Conservation (phyloP, 2,113 vertebrate genomes). For the Chaenocephalus aceratus region DNA sequence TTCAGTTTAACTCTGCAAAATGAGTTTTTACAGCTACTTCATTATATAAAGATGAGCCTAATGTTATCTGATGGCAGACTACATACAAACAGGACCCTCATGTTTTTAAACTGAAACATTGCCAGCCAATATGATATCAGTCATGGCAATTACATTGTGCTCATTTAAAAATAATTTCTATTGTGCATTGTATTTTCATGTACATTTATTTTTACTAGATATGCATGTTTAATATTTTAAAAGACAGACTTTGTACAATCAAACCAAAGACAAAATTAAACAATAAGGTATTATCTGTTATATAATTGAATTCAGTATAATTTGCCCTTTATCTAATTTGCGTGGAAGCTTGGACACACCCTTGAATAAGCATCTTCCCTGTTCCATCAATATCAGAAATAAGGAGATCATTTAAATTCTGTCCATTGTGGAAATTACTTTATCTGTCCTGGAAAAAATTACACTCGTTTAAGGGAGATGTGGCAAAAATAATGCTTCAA, state of each 20-base stretch:
- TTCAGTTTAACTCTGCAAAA: conserved; percentile 20
- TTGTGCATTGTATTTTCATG: too few species aligned
- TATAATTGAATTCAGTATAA: not conserved
- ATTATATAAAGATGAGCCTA: conserved; percentile 1
- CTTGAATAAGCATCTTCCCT: conserved; percentile 37
- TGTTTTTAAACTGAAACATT: not conserved
- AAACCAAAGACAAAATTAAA: not conserved
- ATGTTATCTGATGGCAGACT: not conserved
- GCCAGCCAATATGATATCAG: not conserved
- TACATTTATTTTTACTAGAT: too few species aligned
- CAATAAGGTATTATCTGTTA: not conserved
- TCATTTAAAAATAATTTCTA: too few species aligned
- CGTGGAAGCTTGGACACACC: conserved; percentile 63
- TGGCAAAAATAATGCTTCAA: not conserved
- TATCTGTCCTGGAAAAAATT: not conserved
- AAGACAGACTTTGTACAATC: too few species aligned
- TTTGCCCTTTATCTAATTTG: conserved; percentile 41
- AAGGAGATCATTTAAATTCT: not conserved
- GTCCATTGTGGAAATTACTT: not conserved
- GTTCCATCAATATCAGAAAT: conserved; percentile 31
- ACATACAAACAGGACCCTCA: not conserved
- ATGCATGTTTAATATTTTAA: too few species aligned
- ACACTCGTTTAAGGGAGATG: not conserved
- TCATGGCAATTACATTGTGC: too few species aligned
- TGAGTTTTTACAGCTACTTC: conserved; percentile 21